A percentile compares a stretch with the other conserved stretches of the same genome.
These are phyloP conservation scores for Sisyra nigra DNA, from an alignment of 2,888 invertebrate genomes.

Conservation along the genomic window DNA sequence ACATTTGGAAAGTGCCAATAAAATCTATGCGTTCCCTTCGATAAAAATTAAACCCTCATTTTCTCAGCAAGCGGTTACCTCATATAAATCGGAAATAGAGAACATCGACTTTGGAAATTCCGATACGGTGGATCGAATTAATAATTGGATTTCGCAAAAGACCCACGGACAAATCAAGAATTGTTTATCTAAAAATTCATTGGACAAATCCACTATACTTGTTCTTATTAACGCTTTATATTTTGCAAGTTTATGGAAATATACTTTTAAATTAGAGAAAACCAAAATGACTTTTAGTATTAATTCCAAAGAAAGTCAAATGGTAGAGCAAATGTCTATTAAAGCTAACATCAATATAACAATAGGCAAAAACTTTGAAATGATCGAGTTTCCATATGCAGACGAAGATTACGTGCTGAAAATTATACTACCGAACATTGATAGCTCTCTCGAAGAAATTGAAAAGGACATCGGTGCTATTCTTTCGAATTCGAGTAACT, in stretches of 20 bases:
- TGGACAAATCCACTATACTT: conserved; percentile 36
- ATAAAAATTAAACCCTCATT: conserved; percentile 32
- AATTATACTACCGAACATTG: conserved; percentile 52
- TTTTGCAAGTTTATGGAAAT: conserved; percentile 45
- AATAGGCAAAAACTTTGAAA: conserved; percentile 33
- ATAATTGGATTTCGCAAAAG: conserved; percentile 61
- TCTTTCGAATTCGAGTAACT: conserved; percentile 36
- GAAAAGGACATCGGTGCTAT: conserved; percentile 42
- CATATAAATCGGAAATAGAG: conserved; percentile 47
- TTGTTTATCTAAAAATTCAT: conserved; percentile 37
- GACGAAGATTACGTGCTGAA: conserved; percentile 55
- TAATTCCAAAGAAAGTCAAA: conserved; percentile 31
- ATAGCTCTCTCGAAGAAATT: conserved; percentile 44
- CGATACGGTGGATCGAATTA: conserved; percentile 38
- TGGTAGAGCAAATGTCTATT: conserved; percentile 56
- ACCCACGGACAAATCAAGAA: conserved; percentile 60
- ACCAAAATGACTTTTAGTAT: conserved; percentile 35
- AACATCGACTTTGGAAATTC: conserved; percentile 42
- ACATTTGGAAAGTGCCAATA: conserved; percentile 7
- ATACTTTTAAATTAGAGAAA: not conserved
- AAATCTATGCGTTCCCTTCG: conserved; percentile 8
- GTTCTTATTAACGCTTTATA: conserved; percentile 75
- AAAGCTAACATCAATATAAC: conserved; percentile 35
- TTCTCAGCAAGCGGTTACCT: conserved; percentile 36
- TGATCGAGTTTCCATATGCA: conserved; percentile 56